phyloP scores from a whole-genome alignment of 2,113 vertebrate species.

The Ceuthmochares aereus region DNA sequence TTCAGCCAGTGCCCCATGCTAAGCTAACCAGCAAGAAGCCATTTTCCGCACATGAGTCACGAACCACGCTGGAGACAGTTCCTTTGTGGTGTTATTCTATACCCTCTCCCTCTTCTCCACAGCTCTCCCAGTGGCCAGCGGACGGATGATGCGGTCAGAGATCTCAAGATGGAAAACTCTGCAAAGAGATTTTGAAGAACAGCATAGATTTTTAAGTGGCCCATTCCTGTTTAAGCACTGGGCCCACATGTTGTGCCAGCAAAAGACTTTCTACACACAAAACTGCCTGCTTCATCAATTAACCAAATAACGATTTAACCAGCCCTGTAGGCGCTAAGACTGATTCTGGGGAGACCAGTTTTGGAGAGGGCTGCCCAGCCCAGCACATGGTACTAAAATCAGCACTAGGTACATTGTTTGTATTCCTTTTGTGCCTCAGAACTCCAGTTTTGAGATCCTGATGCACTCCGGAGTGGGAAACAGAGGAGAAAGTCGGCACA shows the following conservation, averaged over 20 bases:
- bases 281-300: neutral
- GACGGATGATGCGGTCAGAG: neutral
- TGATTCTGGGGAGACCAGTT: neutral
- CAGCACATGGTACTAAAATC: neutral
- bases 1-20: neutral
- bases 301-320: neutral
- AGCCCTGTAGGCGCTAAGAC: neutral
- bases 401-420: rapidly evolving
- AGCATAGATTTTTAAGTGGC: neutral
- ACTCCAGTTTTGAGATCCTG: neutral
- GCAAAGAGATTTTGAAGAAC: neutral
- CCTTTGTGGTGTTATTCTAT: neutral
- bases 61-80: slow-evolving; percentile 8
- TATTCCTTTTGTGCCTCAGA: neutral
- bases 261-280: neutral
- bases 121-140: slow-evolving; percentile 23
- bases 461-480: neutral
- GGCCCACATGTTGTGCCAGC: neutral
- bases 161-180: slow-evolving; percentile 61
- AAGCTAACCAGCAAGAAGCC: neutral
- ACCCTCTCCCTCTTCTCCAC: slow-evolving; percentile 1
- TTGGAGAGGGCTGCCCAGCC: neutral
- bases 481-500: neutral
- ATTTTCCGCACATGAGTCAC: neutral
- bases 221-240: neutral